A percentile compares a stretch with the other conserved stretches of the same genome.
Conservation (phyloP, 2,797 vertebrate species). For the Eulemur rubriventer region DNA sequence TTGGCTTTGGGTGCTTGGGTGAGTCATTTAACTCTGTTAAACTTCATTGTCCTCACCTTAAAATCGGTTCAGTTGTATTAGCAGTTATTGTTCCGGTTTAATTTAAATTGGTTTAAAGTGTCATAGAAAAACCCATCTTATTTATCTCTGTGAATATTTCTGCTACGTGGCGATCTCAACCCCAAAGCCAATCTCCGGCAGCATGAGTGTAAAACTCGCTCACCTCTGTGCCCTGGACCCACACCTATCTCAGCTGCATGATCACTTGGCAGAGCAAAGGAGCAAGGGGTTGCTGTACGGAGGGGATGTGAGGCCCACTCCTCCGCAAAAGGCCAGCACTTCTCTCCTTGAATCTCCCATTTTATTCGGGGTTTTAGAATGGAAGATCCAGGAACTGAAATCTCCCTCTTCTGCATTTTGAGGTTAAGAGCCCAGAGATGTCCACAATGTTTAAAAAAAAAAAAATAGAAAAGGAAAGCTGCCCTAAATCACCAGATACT, state of each 20-base stretch:
- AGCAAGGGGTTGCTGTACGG: not conserved
- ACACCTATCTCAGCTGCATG: not conserved
- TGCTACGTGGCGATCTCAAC: not conserved
- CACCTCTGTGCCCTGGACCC: not conserved
- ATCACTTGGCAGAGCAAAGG: not conserved
- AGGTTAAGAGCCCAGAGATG: not conserved
- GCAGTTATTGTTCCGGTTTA: not conserved
- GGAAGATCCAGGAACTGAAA: not conserved
- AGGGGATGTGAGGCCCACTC: too few species aligned
- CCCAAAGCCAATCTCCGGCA: not conserved
- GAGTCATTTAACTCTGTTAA: not conserved
- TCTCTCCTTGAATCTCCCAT: not conserved
- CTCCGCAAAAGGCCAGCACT: not conserved
- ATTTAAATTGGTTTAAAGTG: not conserved
- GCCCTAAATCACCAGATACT: not conserved
- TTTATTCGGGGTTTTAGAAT: not conserved
- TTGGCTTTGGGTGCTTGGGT: not conserved
- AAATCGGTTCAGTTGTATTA: not conserved
- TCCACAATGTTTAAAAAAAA: not conserved
- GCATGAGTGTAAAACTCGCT: not conserved
- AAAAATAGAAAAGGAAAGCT: not conserved
- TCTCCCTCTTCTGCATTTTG: not conserved
- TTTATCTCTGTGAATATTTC: conserved; percentile 19
- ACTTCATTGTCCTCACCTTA: not conserved
- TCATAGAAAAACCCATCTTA: not conserved